phyloP scores from a whole-genome alignment of 2,113 vertebrate species.

The Platycercus adscitus region DNA sequence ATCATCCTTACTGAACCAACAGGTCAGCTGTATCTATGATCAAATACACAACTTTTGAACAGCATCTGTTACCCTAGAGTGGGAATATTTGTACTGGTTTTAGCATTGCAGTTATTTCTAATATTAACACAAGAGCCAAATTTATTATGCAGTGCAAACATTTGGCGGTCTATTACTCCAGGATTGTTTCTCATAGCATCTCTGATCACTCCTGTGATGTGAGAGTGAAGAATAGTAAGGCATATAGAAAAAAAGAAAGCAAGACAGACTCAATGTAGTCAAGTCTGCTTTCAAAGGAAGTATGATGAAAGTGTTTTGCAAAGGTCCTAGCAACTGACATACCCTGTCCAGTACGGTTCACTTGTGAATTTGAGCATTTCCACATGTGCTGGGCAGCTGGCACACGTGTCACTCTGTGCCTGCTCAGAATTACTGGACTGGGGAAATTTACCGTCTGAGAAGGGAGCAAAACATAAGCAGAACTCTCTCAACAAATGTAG shows the following conservation, averaged over 20 bases:
- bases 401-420: background rate
- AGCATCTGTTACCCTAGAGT: background rate
- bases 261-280: background rate
- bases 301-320: slow-evolving; percentile 33
- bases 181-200: background rate
- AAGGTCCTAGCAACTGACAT: slow-evolving; percentile 35
- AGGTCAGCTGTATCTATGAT: background rate
- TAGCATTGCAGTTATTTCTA: background rate
- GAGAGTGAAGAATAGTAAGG: background rate
- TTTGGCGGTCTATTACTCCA: background rate
- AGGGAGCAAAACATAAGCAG: background rate
- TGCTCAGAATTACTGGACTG: slow-evolving; percentile 9
- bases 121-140: background rate
- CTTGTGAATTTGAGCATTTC: slow-evolving; percentile 47
- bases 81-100: background rate
- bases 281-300: slow-evolving; percentile 34
- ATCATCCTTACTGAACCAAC: background rate
- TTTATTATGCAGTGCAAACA: background rate
- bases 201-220: background rate
- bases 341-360: background rate
- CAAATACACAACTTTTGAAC: background rate
- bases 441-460: background rate
- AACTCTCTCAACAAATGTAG: slow-evolving; percentile 42
- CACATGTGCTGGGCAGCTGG: slow-evolving; percentile 46
- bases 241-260: background rate